phyloP scores from a whole-genome alignment of 1,140 invertebrate species.

The Rhyzopertha dominica region DNA sequence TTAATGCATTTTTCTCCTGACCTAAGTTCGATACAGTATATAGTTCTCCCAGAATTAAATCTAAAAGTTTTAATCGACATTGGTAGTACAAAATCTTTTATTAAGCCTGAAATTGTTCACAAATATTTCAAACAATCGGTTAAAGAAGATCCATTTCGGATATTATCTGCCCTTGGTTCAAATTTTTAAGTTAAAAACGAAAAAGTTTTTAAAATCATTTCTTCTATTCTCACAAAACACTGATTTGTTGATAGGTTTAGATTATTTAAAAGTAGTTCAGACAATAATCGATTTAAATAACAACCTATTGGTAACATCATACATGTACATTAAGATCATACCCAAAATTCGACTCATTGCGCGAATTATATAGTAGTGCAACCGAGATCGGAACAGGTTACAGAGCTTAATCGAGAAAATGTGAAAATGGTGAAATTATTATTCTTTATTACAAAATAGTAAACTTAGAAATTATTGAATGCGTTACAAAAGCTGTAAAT shows the following conservation, averaged over 20 bases:
- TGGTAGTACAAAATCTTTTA: conserved; percentile 13
- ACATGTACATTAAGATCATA: conserved; percentile 5
- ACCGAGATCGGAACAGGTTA: neutral
- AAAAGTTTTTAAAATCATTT: neutral
- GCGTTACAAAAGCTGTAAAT: conserved; percentile 1
- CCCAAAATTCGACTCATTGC: neutral
- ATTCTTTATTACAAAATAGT: conserved; percentile 5
- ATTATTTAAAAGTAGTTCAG: conserved; percentile 12
- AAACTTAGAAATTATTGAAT: conserved; percentile 4
- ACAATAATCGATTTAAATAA: conserved; percentile 1
- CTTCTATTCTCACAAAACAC: conserved; percentile 11
- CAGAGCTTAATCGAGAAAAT: no score
- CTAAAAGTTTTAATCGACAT: conserved; percentile 11
- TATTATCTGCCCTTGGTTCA: conserved; percentile 8
- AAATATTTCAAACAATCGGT: conserved; percentile 9
- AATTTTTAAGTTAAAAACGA: neutral
- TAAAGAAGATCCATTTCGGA: neutral
- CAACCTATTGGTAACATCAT: conserved; percentile 3
- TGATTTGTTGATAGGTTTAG: conserved; percentile 9
- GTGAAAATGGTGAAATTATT: conserved; percentile 6
- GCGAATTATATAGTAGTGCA: conserved; percentile 2
- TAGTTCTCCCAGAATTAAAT: conserved; percentile 7
- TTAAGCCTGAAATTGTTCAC: conserved; percentile 11
- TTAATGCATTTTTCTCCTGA: neutral
- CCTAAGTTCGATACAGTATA: neutral